These are phyloP conservation scores for Poeciliopsis prolifica DNA, from an alignment of 2,113 vertebrate genomes.

Conservation along the genomic window DNA sequence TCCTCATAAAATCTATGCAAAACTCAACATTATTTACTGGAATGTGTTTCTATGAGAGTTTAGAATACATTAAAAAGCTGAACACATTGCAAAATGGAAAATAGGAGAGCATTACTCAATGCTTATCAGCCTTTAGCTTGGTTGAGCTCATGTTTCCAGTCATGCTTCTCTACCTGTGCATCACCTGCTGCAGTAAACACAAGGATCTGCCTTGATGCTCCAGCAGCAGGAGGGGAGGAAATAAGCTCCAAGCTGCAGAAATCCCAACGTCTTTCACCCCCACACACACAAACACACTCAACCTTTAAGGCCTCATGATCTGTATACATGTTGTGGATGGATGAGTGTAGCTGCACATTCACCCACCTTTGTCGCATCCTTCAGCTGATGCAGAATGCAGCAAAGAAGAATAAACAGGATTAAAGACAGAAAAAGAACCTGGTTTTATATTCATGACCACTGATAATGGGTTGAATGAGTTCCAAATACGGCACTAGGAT, in stretches of 20 bases:
- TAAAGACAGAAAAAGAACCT: not conserved
- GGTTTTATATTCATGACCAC: not conserved
- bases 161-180: constrained; percentile 31
- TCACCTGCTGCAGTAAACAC: constrained; percentile 33
- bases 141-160: constrained; percentile 31
- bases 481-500: not conserved
- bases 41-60: not conserved
- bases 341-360: constrained; percentile 19
- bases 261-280: constrained; percentile 31
- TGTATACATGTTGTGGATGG: constrained; percentile 4
- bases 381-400: constrained; percentile 86
- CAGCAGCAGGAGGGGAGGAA: constrained; percentile 48
- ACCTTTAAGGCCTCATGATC: not conserved
- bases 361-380: constrained; percentile 96
- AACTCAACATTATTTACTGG: not conserved
- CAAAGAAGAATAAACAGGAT: constrained; percentile 44
- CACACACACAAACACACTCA: constrained; percentile 3
- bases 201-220: constrained; percentile 36
- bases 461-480: not conserved
- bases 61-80: not conserved
- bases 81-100: constrained; percentile 11
- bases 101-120: constrained; percentile 32
- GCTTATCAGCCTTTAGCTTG: constrained; percentile 26
- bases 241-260: constrained; percentile 52
- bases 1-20: constrained; percentile 24